Base-by-base conservation (phyloP, 2,888 invertebrate genomes). In the Macrophya alboannulata region DNA sequence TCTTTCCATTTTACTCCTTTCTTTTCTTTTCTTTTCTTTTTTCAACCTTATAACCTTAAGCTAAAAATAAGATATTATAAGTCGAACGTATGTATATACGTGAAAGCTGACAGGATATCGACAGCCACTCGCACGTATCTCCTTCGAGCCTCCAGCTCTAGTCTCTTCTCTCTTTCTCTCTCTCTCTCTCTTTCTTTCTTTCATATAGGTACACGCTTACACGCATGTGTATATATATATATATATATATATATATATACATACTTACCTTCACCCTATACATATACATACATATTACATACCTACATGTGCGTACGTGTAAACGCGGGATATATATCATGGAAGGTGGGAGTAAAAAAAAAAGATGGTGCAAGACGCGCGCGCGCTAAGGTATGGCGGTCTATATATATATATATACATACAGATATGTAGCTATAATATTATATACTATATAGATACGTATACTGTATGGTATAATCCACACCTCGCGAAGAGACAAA, bases 121-220 rank as follows among this genome's bases (percentile, higher is more conserved):
- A 81, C 81, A 65, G 81, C 62, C 40, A 62, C 65, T 81, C n/a
- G 31, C 25, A 40, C 43, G 62, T 81, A 55, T 37, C 51, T 51
- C 51, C 51, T 25, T 15, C 77, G 48, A 45, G 45, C 51, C 55
- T 55, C 55, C 17, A 81, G 81, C 31, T 87, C 86, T 86, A 85
- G 87, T 77, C 82, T 86, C 81, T 82, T 62, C 76, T 85, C 77
- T 55, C 71, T 62, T 84, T 83, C 31, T 86, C 31, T 51, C 85
- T 86, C 86, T 85, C 74, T 86, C 86, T 86, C 85, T 86, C 86
- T 86, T 83, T 62, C 82, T 76, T 76, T 84, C 86, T 72, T 37
- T 40, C 43, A 17, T 37, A n/a, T n/a, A n/a, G n/a, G n/a, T n/a
- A n/a, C 17, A 40, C 31, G 2, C 71, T 71, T n/a, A 71, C 71